phyloP scores from a whole-genome alignment of 2,797 vertebrate species.

The Lepilemur ruficaudatus region DNA sequence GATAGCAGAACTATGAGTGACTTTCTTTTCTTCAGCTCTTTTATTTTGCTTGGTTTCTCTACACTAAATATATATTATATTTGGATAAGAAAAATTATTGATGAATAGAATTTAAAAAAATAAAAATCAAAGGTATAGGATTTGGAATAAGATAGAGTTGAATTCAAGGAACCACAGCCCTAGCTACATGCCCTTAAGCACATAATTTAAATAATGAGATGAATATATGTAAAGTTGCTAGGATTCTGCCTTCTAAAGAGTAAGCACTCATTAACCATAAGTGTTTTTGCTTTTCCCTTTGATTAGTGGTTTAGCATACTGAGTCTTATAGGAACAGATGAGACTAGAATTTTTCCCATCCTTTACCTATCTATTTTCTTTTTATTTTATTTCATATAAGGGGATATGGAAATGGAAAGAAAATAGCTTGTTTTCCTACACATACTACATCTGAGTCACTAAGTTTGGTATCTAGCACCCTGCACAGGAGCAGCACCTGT shows the following conservation, averaged over 20 bases:
- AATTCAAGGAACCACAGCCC: background rate
- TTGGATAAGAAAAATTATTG: background rate
- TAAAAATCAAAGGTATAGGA: background rate
- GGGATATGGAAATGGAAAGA: background rate
- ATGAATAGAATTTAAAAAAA: background rate
- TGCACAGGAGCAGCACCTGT: background rate
- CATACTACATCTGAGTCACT: background rate
- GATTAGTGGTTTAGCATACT: background rate
- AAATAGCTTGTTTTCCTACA: background rate
- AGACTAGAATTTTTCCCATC: background rate
- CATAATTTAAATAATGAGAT: background rate
- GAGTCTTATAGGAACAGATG: background rate
- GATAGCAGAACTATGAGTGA: background rate
- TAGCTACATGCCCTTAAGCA: background rate
- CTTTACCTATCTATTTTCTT: background rate
- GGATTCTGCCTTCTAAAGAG: background rate
- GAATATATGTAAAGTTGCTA: background rate
- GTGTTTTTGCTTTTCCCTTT: background rate
- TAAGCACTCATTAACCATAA: background rate
- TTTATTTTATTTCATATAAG: background rate
- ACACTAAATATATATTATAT: background rate
- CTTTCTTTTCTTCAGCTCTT: background rate
- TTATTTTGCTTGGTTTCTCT: background rate
- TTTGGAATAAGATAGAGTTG: background rate
- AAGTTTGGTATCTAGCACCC: background rate